Conservation (phyloP, 2,113 vertebrate genomes). For the Zosterops borbonicus region DNA sequence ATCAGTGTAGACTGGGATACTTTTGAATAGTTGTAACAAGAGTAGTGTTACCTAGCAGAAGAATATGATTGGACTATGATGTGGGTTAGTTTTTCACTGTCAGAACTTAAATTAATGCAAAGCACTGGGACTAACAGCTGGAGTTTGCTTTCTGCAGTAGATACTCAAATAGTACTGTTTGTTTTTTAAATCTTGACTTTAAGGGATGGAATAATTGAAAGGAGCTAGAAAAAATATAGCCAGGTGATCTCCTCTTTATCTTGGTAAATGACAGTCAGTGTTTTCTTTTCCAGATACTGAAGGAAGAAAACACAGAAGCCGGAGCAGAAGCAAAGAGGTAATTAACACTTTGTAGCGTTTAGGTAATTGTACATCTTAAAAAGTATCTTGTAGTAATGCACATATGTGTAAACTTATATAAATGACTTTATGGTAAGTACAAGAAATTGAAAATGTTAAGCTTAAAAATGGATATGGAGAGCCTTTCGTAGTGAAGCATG, state of each 20-base stretch:
- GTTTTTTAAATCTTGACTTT: neutral
- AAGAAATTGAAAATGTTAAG: slow-evolving; percentile 63
- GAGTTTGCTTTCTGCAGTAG: neutral
- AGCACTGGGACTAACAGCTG: neutral
- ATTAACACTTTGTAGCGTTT: slow-evolving; percentile 86
- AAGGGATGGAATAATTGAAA: neutral
- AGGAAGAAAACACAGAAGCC: slow-evolving; percentile 90
- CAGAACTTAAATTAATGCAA: neutral
- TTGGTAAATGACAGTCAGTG: neutral
- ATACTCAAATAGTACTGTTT: neutral
- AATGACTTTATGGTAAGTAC: slow-evolving; percentile 90
- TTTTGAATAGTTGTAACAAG: neutral
- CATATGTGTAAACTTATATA: slow-evolving; percentile 62
- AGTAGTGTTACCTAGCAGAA: neutral
- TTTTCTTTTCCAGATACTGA: slow-evolving; percentile 72
- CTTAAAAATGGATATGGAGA: slow-evolving; percentile 74
- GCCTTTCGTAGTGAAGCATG: slow-evolving; percentile 74
- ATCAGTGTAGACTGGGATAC: neutral
- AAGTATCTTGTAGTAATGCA: slow-evolving; percentile 74
- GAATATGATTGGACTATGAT: neutral
- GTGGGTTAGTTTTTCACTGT: neutral
- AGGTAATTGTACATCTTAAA: slow-evolving; percentile 76
- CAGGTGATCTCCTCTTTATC: neutral
- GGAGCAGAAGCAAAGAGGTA: slow-evolving; percentile 99
- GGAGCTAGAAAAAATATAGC: neutral